These are phyloP conservation scores for Pecten maximus DNA, from an alignment of 2,888 invertebrate species.

Conservation along the genomic window DNA sequence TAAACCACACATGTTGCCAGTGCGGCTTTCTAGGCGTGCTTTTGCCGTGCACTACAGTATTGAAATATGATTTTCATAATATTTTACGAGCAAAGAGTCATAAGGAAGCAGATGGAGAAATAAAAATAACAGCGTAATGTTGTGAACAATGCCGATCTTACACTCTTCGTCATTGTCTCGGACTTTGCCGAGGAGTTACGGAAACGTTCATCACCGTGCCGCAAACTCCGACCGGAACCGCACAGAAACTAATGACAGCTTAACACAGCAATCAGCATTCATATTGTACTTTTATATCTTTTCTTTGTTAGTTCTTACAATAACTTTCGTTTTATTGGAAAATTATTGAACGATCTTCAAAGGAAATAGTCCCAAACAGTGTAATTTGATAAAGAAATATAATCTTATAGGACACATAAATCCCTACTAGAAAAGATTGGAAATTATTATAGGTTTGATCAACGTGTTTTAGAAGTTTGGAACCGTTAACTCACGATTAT, in stretches of 20 bases:
- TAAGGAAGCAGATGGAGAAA: constrained; percentile 15
- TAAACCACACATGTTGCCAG: constrained; percentile 23
- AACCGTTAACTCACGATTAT: background rate
- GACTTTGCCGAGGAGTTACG: constrained; percentile 10
- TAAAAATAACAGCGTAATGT: constrained; percentile 1
- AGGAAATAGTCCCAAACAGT: background rate
- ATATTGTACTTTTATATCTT: background rate
- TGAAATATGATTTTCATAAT: constrained; percentile 35
- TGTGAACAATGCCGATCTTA: background rate
- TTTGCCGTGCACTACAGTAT: constrained; percentile 25
- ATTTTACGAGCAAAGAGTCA: constrained; percentile 23
- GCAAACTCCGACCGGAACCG: constrained; percentile 17
- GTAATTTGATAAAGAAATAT: background rate
- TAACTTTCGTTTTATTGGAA: constrained; percentile 9
- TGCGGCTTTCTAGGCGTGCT: constrained; percentile 24
- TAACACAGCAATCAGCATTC: background rate
- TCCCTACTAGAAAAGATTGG: background rate
- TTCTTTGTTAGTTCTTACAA: constrained; percentile 26
- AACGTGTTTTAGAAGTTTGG: background rate
- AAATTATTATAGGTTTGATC: background rate
- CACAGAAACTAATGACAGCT: background rate
- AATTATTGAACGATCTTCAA: background rate
- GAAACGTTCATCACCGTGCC: background rate
- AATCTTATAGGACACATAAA: background rate
- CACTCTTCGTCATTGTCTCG: background rate